Evolutionary conservation across 2,113 vertebrate species (phyloP), one percentile per base, ranked within the genome.

Genomic region (Rhipidura dahli): DNA sequence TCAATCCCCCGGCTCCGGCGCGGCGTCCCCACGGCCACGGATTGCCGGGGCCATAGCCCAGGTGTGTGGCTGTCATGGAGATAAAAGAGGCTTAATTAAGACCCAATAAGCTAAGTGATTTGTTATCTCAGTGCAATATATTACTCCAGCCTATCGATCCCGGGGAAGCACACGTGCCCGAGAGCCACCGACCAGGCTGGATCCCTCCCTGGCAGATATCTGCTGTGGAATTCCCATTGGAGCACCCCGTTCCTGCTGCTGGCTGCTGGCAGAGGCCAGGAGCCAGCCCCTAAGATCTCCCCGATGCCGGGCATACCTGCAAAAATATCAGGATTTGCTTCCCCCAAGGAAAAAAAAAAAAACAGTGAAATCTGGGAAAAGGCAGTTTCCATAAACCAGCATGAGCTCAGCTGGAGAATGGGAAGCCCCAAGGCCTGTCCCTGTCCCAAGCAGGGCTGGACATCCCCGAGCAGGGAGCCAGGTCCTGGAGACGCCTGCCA

Each of bases 31-130:
- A 60, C 33, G 5, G 81, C 83, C 72, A 40, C 3, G 4, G 50
- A 39, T 45, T 28, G 80, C 87, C 42, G 1, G 8, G 93, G 96
- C 61, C 15, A 6, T 33, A 96, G 97, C 97, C 97, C 98, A 98
- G 97, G 97, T 98, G 98, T 93, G 15, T 44, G 65, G 89, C 96
- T 97, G 98, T 98, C 98, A 97, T 4, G 72, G 96, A 98, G 97
- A 98, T 97, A 96, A 97, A 98, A 96, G 98, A 96, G 96, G 81
- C 89, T 93, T 98, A 98, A 98, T 98, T 98, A 98, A 98, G 97
- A 96, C 97, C 96, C 98, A 98, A 98, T 98, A 97, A 98, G 96
- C 81, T n/a, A 91, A 94, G 97, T 97, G 98, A 98, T 98, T 98
- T 98, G 97, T 98, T 97, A 97, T 98, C 97, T 97, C 27, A 47